Evolutionary conservation across 2,797 vertebrate species (phyloP).

Genomic region (Loriculus beryllinus): DNA sequence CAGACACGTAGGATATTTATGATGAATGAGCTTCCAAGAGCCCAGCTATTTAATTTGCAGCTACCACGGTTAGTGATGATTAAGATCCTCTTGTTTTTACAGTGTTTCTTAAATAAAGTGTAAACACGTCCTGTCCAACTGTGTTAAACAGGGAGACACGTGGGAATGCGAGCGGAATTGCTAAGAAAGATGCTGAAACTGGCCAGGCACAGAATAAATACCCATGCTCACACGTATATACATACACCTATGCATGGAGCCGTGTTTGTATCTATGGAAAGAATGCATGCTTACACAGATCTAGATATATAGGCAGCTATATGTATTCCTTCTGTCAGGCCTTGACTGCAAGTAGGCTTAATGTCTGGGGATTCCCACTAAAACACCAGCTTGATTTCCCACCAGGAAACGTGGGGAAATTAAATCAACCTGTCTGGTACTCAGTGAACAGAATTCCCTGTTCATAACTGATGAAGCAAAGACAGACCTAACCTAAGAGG

Average conservation of each 20-base stretch:
- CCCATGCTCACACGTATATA: background rate
- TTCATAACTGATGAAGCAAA: constrained; percentile 38
- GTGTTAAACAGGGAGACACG: constrained; percentile 10
- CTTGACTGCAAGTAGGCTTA: background rate
- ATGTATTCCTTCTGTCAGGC: background rate
- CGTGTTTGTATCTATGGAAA: background rate
- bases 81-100: constrained; percentile 48
- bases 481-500: constrained; percentile 26
- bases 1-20: background rate
- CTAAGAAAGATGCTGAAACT: background rate
- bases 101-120: constrained; percentile 39
- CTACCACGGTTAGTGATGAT: constrained; percentile 33
- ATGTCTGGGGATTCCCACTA: constrained; percentile 25
- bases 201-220: background rate
- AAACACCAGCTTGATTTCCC: constrained; percentile 59
- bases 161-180: background rate
- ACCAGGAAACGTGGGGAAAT: constrained; percentile 40
- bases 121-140: constrained; percentile 31
- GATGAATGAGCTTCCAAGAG: constrained; percentile 34
- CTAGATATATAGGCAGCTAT: background rate
- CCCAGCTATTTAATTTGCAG: constrained; percentile 42
- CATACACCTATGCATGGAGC: background rate
- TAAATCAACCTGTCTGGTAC: constrained; percentile 56
- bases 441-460: constrained; percentile 27
- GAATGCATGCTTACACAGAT: background rate